Evolutionary conservation across 2,888 invertebrate genomes (phyloP), one percentile per base, ranked within the genome.

Genomic region (Tribolium freemani): DNA sequence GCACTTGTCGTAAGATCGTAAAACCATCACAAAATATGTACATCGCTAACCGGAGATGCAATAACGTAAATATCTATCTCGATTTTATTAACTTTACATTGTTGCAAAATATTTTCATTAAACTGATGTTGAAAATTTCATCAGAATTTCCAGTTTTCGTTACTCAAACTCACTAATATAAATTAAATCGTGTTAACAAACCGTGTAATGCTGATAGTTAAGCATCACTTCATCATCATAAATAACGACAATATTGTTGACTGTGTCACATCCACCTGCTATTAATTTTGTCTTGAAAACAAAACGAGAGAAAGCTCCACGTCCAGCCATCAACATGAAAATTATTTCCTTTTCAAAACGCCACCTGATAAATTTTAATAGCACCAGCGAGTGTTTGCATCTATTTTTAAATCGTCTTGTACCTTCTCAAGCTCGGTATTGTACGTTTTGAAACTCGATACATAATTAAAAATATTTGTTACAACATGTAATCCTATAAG

Each of bases 401-500:
- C 16, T 20, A 20, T 20, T 51, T 51, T 51, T 51, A 20, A 51
- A n/a, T 10, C 16, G 54, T 54, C 51, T 10, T 30, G 20, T 21
- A 9, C 6, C 1, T 10, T 54, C 8, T 30, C 11, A 10, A 54
- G n/a, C n/a, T 57, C 16, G 58, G 38, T 58, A 13, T 50, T 63
- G 31, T 68, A 56, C 51, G 30, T 60, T 66, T 48, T 8, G 73
- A 61, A 75, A 75, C 44, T 30, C 21, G 70, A 75, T 72, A 69
- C 61, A 51, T 72, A 68, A 75, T 75, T 69, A 68, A 44, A 75
- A 75, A 72, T 70, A 70, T 70, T 70, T 68, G 30, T 70, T 72
- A 72, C 72, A 63, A 57, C 53, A n/a, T 68, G 74, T 74, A 74
- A 74, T 74, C 74, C 58, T 58, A 71, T 67, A 68, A 57, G 71